phyloP scores from a whole-genome alignment of 2,888 invertebrate genomes.

The Rhamnusium bicolor region DNA sequence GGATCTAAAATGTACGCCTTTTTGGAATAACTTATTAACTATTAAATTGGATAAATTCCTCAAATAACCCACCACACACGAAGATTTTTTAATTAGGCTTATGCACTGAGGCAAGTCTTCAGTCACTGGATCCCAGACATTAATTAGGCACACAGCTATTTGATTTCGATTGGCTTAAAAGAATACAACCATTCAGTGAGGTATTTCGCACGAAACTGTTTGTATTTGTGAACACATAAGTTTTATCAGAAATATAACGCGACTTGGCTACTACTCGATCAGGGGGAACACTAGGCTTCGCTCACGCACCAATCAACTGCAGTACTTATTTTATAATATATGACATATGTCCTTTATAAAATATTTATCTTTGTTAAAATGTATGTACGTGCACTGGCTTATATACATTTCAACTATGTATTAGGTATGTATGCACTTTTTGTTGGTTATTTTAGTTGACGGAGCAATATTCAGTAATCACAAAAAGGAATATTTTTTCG shows the following conservation, averaged over 20 bases:
- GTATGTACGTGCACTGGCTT: neutral
- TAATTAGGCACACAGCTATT: conserved; percentile 27
- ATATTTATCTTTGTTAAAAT: neutral
- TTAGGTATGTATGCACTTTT: no score
- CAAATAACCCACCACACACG: conserved; percentile 57
- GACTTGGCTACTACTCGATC: conserved; percentile 45
- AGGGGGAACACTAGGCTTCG: conserved; percentile 55
- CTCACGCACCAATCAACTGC: conserved; percentile 52
- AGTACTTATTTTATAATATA: neutral
- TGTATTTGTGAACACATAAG: conserved; percentile 47
- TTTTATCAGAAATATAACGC: conserved; percentile 52
- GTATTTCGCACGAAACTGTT: conserved; percentile 56
- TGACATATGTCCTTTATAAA: neutral
- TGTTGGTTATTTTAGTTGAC: no score
- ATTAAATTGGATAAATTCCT: conserved; percentile 53
- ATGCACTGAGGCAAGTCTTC: conserved; percentile 2
- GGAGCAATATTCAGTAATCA: no score
- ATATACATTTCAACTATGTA: neutral
- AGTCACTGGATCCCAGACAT: conserved; percentile 12
- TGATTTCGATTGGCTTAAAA: conserved; percentile 24
- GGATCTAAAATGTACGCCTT: conserved; percentile 31
- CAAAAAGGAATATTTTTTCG: no score
- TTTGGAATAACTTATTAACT: conserved; percentile 33
- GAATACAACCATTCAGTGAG: conserved; percentile 20
- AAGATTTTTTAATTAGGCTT: conserved; percentile 40